phyloP scores from a whole-genome alignment of 2,113 vertebrate genomes.

The Sciurus niger region DNA sequence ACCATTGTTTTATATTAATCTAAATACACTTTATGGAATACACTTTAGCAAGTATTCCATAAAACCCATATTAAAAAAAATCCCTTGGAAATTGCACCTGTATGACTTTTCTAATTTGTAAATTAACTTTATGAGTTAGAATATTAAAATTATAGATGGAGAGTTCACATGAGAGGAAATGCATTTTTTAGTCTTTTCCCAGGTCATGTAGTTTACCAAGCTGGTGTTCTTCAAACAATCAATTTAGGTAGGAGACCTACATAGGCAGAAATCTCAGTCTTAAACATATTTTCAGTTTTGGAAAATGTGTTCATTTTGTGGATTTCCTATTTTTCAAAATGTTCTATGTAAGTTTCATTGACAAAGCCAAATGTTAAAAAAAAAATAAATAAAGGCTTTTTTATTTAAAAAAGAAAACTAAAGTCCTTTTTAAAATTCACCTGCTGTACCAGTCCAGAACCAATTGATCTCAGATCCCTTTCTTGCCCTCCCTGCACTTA shows the following conservation, averaged over 20 bases:
- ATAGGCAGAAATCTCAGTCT: not conserved
- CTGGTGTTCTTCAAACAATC: not conserved
- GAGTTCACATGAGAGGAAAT: not conserved
- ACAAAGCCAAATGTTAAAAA: not conserved
- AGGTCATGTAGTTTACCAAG: fast-evolving
- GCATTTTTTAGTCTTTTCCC: not conserved
- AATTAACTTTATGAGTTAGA: not conserved
- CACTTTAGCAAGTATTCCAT: not conserved
- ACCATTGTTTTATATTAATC: not conserved
- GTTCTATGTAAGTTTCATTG: not conserved
- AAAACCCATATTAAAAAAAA: not conserved
- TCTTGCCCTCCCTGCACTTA: fast-evolving
- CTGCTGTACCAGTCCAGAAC: not conserved
- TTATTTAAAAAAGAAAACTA: not conserved
- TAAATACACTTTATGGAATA: not conserved
- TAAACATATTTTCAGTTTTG: not conserved
- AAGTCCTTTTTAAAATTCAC: not conserved
- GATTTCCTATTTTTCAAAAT: not conserved
- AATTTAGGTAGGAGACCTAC: not conserved
- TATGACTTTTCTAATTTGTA: not conserved
- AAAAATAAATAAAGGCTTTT: not conserved
- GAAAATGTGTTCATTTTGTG: not conserved
- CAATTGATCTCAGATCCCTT: not conserved
- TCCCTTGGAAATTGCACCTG: not conserved
- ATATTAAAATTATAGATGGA: not conserved